These are phyloP conservation scores for Megalops atlanticus DNA, from an alignment of 2,113 vertebrate genomes.

Conservation along the genomic window DNA sequence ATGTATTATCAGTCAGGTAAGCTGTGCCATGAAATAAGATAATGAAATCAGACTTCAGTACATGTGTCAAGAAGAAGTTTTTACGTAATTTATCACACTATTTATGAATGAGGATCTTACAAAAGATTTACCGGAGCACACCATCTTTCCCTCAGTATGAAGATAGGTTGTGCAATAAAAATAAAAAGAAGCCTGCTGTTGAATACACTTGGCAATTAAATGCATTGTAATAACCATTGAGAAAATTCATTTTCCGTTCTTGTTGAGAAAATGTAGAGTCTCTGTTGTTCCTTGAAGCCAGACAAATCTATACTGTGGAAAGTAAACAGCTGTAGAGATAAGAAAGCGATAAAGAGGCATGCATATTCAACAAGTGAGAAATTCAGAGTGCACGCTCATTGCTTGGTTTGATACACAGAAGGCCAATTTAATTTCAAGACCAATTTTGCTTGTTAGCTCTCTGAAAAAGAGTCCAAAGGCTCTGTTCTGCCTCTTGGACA, in stretches of 20 bases:
- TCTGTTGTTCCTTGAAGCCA: not conserved
- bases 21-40: not conserved
- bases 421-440: not conserved
- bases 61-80: not conserved
- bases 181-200: not conserved
- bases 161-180: not conserved
- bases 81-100: not conserved
- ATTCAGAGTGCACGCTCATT: not conserved
- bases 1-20: not conserved
- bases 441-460: no score
- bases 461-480: no score
- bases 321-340: not conserved
- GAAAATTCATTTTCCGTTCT: not conserved
- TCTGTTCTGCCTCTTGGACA: no score
- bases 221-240: not conserved
- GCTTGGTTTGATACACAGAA: not conserved
- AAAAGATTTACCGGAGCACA: not conserved
- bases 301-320: not conserved
- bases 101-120: not conserved
- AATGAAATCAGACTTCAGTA: not conserved
- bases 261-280: not conserved
- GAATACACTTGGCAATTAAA: not conserved
- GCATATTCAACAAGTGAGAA: not conserved
- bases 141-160: not conserved
- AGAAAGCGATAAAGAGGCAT: conserved; percentile 6